Evolutionary conservation across 1,140 invertebrate genomes (phyloP).

Genomic region (Neodiprion lecontei): DNA sequence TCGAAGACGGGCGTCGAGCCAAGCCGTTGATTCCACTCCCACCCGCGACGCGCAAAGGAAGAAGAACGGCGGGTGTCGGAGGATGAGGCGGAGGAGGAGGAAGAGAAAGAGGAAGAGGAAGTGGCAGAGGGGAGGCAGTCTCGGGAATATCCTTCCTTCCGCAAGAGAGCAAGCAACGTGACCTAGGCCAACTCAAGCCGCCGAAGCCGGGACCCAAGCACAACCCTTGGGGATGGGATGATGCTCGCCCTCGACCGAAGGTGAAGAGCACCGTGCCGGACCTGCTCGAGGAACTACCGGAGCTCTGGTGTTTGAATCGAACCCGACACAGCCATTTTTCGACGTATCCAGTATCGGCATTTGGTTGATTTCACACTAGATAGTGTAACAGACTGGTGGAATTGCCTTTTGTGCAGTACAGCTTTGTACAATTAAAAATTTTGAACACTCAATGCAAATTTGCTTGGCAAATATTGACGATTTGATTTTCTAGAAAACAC

Average conservation of each 20-base stretch:
- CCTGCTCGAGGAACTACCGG: too few species aligned
- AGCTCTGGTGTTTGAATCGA: too few species aligned
- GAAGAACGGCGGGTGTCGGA: conserved; percentile 6
- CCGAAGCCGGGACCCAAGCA: conserved; percentile 46
- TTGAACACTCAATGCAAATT: too few species aligned
- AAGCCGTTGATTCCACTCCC: neutral
- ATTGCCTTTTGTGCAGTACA: too few species aligned
- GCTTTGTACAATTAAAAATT: too few species aligned
- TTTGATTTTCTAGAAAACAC: too few species aligned
- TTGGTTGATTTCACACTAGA: too few species aligned
- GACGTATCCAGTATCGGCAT: too few species aligned
- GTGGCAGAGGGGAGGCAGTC: neutral
- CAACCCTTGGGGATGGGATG: conserved; percentile 34
- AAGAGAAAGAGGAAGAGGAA: neutral
- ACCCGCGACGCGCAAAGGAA: neutral
- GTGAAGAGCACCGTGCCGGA: neutral
- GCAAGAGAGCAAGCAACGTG: conserved; percentile 41
- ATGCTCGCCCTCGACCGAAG: neutral
- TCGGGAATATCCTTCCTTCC: conserved; percentile 49
- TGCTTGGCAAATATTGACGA: too few species aligned
- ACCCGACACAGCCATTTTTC: too few species aligned
- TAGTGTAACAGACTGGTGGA: too few species aligned
- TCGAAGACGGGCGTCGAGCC: conserved; percentile 46
- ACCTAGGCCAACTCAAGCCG: conserved; percentile 49
- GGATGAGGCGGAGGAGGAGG: neutral